Conservation (phyloP, 1,140 invertebrate genomes). For the Dendroctonus ponderosae region DNA sequence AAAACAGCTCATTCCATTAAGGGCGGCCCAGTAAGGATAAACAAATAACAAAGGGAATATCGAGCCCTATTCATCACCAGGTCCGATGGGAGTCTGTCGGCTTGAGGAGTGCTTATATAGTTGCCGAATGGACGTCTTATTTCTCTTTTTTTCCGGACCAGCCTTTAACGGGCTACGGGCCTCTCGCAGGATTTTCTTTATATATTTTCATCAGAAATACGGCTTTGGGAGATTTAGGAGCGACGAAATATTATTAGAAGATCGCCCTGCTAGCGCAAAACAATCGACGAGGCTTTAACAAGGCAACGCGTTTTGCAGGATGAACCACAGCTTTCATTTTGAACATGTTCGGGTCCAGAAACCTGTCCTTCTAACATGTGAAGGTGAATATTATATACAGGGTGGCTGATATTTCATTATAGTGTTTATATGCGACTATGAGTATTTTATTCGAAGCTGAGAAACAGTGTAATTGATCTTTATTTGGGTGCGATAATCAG, state of each 20-base stretch:
- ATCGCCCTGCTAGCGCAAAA: too few species aligned
- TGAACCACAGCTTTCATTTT: too few species aligned
- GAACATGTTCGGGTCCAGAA: too few species aligned
- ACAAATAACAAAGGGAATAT: conserved; percentile 23
- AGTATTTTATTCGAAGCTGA: too few species aligned
- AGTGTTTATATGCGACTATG: too few species aligned
- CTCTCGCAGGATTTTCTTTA: conserved; percentile 27
- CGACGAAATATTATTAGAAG: neutral
- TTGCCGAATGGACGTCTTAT: conserved; percentile 26
- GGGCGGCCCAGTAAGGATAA: conserved; percentile 8
- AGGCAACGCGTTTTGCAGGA: too few species aligned
- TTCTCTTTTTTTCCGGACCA: conserved; percentile 15
- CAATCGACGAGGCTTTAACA: too few species aligned
- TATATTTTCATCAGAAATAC: conserved; percentile 11
- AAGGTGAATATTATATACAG: too few species aligned
- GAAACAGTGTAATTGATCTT: too few species aligned
- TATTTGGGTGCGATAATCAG: too few species aligned
- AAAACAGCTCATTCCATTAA: conserved; percentile 12
- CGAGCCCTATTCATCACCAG: conserved; percentile 20
- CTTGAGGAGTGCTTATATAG: conserved; percentile 21
- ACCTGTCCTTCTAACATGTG: too few species aligned
- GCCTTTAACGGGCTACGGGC: conserved; percentile 19
- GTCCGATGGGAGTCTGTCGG: conserved; percentile 13
- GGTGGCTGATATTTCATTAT: too few species aligned
- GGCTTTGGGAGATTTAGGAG: conserved; percentile 1